Conservation (phyloP, 2,888 invertebrate genomes). For the Tortrix viridana region DNA sequence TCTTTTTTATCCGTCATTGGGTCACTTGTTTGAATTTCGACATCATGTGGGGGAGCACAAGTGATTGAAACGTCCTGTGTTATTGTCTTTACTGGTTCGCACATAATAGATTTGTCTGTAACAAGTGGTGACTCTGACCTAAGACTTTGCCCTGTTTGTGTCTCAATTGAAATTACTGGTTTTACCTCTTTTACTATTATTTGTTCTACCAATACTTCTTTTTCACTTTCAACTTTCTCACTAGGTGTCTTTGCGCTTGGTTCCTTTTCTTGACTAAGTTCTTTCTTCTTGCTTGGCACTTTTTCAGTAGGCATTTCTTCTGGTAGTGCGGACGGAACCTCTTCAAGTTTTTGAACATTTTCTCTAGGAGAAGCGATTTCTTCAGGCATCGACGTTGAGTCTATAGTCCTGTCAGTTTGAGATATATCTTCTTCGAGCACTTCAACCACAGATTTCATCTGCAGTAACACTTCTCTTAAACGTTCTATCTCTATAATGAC, state of each 20-base stretch:
- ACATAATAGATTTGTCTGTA: conserved; percentile 73
- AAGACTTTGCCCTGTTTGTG: conserved; percentile 87
- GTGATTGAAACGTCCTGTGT: conserved; percentile 81
- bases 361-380: conserved; percentile 82
- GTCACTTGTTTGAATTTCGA: conserved; percentile 86
- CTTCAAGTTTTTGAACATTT: conserved; percentile 45
- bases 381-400: conserved; percentile 89
- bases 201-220: conserved; percentile 36
- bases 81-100: conserved; percentile 62
- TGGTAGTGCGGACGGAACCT: conserved; percentile 35
- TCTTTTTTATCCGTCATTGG: conserved; percentile 76
- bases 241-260: conserved; percentile 42
- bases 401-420: conserved; percentile 86
- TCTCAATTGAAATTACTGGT: conserved; percentile 78
- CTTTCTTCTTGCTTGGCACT: conserved; percentile 5
- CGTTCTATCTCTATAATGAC: conserved; percentile 85
- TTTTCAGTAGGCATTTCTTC: conserved; percentile 5
- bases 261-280: conserved; percentile 49
- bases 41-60: conserved; percentile 82
- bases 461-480: conserved; percentile 76
- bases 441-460: conserved; percentile 66
- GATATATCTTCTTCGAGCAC: conserved; percentile 76
- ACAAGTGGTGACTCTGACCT: conserved; percentile 71
- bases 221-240: conserved; percentile 37
- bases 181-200: conserved; percentile 49